Evolutionary conservation across 2,797 vertebrate species (phyloP), one percentile per base, ranked within the genome.

Genomic region (Lepilemur ruficaudatus): DNA sequence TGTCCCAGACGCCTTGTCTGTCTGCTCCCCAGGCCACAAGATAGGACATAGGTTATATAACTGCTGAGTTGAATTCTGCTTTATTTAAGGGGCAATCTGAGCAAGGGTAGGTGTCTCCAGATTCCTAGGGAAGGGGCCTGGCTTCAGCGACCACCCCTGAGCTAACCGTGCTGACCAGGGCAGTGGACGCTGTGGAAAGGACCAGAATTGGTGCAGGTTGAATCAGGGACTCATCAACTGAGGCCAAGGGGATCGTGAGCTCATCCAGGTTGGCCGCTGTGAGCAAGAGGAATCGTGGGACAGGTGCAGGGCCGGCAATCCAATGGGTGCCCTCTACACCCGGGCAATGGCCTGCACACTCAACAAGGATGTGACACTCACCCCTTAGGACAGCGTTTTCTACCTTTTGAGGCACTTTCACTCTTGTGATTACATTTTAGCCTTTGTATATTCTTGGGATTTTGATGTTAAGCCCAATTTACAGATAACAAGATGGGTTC

Each of bases 341-440:
- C 7, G 10, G 23, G 35, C 4, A 20, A 7, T 1, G 1, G 7
- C 1, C 32, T 57, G 0, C 0, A 0, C 2, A 3, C 11, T 72
- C 23, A 3, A 46, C n/a, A 20, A 3, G 5, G 18, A 52, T 10
- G 4, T 5, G 23, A 48, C 43, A 15, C 17, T 3, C 4, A 30
- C 14, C 7, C 43, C 22, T 80, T 38, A 23, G 23, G 23, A 32
- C 17, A 3, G 30, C 12, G 7, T 22, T 52, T 87, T 69, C 79
- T 75, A 3, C 48, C 35, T 84, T 82, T 35, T 41, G 73, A 57
- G n/a, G 4, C 46, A 65, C 11, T 38, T 85, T 55, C n/a, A 48
- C 15, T 61, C 20, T 38, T 10, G 15, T 17, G 25, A 52, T 41
- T 70, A 11, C 35, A 30, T 23, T 63, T 83, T 9, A 10, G 32